Conservation (phyloP, 2,113 vertebrate species). For the Forbesichthys agassizii region DNA sequence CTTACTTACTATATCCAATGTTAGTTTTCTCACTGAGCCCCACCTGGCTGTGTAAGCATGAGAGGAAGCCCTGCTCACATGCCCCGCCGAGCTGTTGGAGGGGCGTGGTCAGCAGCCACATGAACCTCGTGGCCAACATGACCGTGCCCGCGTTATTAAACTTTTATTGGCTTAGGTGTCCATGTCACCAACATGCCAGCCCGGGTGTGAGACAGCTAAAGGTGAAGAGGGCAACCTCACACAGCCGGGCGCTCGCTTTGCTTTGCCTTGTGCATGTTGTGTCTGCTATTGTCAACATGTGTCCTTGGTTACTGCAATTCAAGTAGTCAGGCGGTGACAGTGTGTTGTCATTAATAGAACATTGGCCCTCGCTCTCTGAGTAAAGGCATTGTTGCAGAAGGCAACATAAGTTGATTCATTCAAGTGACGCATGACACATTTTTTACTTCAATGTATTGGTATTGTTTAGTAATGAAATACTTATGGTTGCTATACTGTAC, state of each 20-base stretch:
- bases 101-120: constrained; percentile 18
- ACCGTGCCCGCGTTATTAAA: constrained; percentile 20
- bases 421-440: not conserved
- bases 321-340: not conserved
- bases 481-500: too few species aligned
- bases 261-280: not conserved
- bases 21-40: too few species aligned
- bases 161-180: constrained; percentile 58
- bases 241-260: not conserved
- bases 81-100: constrained; percentile 11
- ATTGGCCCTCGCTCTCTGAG: not conserved
- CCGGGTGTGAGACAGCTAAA: constrained; percentile 35
- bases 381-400: not conserved
- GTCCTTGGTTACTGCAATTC: not conserved
- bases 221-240: constrained; percentile 38
- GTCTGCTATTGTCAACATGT: not conserved
- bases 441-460: too few species aligned
- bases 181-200: not conserved
- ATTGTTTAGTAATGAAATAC: too few species aligned
- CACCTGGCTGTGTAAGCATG: too few species aligned
- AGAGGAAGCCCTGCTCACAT: too few species aligned
- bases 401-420: not conserved
- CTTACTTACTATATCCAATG: too few species aligned
- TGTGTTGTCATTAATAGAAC: not conserved
- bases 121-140: not conserved